Conservation (phyloP, 2,797 vertebrate species). For the Parauchenoglanis punctatus region DNA sequence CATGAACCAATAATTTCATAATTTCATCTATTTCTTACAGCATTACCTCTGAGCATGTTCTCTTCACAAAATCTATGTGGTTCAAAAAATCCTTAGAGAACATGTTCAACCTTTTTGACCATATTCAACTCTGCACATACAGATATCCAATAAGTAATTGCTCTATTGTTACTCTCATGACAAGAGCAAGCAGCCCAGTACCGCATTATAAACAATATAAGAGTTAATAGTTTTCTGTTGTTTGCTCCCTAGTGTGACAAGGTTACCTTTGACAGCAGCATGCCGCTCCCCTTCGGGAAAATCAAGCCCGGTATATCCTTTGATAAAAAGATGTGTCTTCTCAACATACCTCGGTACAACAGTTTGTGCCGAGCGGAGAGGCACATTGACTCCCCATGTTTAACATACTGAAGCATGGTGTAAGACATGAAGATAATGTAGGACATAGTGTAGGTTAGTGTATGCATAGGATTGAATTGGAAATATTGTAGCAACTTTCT, state of each 20-base stretch:
- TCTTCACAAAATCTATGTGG: not conserved
- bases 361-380: not conserved
- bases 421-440: not conserved
- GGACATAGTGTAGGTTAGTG: not conserved
- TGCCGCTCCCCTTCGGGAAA: not conserved
- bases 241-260: slow-evolving; percentile 31
- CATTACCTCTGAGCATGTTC: not conserved
- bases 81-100: not conserved
- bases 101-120: slow-evolving; percentile 2
- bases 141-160: slow-evolving; percentile 5
- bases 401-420: not conserved
- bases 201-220: slow-evolving; percentile 33
- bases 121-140: not conserved
- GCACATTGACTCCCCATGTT: not conserved
- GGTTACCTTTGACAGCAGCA: not conserved
- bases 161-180: not conserved
- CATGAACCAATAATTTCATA: not conserved
- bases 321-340: slow-evolving; percentile 28
- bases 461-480: not conserved
- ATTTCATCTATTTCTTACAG: not conserved
- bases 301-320: not conserved
- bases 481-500: not conserved
- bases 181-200: not conserved
- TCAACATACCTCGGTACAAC: slow-evolving; percentile 1
- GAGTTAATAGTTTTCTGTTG: slow-evolving; percentile 22